A percentile compares a stretch with the other conserved stretches of the same genome.
Conservation (phyloP, 2,797 vertebrate genomes). For the Liasis olivaceus region DNA sequence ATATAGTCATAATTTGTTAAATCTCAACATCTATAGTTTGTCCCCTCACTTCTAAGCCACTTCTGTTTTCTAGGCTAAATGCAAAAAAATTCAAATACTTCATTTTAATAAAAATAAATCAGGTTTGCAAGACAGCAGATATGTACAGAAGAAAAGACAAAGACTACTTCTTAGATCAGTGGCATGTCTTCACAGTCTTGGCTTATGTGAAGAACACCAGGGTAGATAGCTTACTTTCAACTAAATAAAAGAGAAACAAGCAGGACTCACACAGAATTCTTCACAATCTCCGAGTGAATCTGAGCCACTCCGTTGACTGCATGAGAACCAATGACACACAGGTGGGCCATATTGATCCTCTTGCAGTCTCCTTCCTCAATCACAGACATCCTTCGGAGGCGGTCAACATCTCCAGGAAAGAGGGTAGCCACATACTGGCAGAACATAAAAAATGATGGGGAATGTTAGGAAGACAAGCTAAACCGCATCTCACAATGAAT, state of each 20-base stretch:
- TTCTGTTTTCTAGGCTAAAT: background rate
- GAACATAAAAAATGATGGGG: background rate
- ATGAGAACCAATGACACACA: conserved; percentile 85
- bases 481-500: too few species aligned
- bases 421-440: conserved; percentile 76
- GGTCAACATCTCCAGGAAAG: conserved; percentile 80
- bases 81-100: background rate
- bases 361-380: conserved; percentile 86
- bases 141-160: background rate
- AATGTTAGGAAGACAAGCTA: fast-evolving
- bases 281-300: conserved; percentile 86
- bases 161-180: background rate
- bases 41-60: background rate
- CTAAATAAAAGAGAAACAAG: background rate
- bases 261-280: conserved; percentile 81
- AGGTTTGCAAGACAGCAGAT: background rate
- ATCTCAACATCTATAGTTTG: background rate
- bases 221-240: background rate
- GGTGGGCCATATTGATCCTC: conserved; percentile 86
- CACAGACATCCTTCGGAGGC: conserved; percentile 82
- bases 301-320: conserved; percentile 82
- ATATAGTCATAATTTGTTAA: background rate
- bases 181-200: background rate
- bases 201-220: background rate
- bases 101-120: background rate